These are phyloP conservation scores for Botia almorhae DNA, from an alignment of 2,797 vertebrate species.

Conservation along the genomic window DNA sequence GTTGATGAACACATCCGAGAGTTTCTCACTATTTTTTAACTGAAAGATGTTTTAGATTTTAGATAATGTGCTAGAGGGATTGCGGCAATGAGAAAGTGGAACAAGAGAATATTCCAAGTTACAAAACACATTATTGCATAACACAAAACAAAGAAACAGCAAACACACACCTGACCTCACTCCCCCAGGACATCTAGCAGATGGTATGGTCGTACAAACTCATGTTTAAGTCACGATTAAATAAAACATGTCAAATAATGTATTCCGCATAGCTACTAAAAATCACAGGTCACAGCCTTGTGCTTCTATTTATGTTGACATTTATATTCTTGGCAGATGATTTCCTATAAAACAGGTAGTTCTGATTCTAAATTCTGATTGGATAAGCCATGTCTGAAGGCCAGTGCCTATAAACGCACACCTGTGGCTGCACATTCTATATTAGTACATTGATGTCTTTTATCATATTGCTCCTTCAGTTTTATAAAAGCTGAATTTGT, in stretches of 20 bases:
- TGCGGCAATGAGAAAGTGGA: background rate
- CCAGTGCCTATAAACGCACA: too few species aligned
- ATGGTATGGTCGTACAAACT: slow-evolving; percentile 8
- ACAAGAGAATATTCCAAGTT: background rate
- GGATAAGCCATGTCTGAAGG: too few species aligned
- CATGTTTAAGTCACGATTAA: background rate
- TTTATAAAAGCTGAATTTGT: too few species aligned
- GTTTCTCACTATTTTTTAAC: background rate
- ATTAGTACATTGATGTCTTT: too few species aligned
- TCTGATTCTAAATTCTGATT: background rate
- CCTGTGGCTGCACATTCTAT: too few species aligned
- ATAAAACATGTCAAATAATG: background rate
- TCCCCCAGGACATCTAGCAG: background rate
- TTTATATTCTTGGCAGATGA: background rate
- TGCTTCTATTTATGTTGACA: background rate
- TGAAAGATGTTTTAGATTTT: too few species aligned
- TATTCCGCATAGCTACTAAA: background rate
- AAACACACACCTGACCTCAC: background rate
- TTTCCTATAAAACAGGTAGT: background rate
- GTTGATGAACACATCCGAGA: background rate
- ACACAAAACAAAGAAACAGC: background rate
- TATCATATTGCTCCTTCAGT: too few species aligned
- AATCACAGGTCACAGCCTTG: background rate
- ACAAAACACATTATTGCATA: background rate
- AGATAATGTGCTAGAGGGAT: background rate